Base-by-base conservation (phyloP, 2,797 vertebrate species). In the Catamblyrhynchus diadema region DNA sequence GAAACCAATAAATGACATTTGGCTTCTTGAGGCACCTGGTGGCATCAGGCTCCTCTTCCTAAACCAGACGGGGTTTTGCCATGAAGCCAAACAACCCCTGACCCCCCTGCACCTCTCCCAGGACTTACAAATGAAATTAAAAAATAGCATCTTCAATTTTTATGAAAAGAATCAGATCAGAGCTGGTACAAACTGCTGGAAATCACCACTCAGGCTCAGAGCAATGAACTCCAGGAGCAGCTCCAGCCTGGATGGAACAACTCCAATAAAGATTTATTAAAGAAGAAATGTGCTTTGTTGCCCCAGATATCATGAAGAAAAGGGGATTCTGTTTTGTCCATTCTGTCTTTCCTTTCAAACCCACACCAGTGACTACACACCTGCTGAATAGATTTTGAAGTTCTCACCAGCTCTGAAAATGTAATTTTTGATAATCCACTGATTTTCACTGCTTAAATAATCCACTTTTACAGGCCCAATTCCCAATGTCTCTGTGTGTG, bases 111-210 rank as follows among this genome's bases (percentile, higher is more conserved):
- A 28, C 23, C 45, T 51, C 53, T 60, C 28, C 37, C 10, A 20
- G 37, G 10, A 5, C 19, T 75, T 44, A 51, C 6, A 50, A 10
- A n/a, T 23, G 27, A 15, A 37, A 59, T 44, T 27, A 0, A 3
- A 32, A 37, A 23, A 4, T 1, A 66, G 1, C 1, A 3, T 5
- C n/a, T 75, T 37, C n/a, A 20, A 23, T 51, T 66, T 44, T 37
- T n/a, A 4, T 51, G 53, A 2, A 2, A 66, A 44, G 27, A 75
- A 15, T n/a, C 23, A 23, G 53, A 23, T n/a, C 45, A 44, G 41
- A 59, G 53, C 27, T 59, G 37, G 27, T 20, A 16, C n/a, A 37
- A 66, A 28, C 37, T 59, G 53, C n/a, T 59, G 81, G 81, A 51
- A 59, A 17, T 27, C 53, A 37, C 9, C 22, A 1, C 35, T 60